A percentile compares a stretch with the other conserved stretches of the same genome.
Conservation (phyloP, 2,888 invertebrate species). For the Chalcosyrphus nemorum region DNA sequence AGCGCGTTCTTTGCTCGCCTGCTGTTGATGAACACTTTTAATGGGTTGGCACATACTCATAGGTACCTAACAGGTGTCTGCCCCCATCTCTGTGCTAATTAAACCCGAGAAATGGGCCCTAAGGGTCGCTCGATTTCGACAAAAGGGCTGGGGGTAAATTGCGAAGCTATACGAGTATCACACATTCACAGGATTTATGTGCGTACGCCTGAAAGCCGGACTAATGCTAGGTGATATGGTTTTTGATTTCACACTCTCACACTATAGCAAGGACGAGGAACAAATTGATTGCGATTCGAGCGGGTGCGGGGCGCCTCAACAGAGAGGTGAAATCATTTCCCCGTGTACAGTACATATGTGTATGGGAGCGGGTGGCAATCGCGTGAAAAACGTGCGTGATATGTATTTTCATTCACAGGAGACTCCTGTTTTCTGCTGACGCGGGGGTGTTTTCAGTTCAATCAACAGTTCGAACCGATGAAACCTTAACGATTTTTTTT, state of each 20-base stretch:
- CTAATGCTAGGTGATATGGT: slow-evolving; percentile 41
- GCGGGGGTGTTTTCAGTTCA: slow-evolving; percentile 60
- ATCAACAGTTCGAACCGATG: slow-evolving; percentile 68
- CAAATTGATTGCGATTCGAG: slow-evolving; percentile 30
- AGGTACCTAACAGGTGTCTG: slow-evolving; percentile 68
- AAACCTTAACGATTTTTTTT: slow-evolving; percentile 25
- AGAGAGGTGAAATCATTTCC: slow-evolving; percentile 34
- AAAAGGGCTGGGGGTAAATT: slow-evolving; percentile 3
- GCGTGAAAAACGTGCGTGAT: slow-evolving; percentile 72
- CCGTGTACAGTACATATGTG: too few species aligned
- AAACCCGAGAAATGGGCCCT: slow-evolving; percentile 66
- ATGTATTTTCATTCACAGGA: slow-evolving; percentile 21
- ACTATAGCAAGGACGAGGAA: not conserved
- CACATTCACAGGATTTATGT: too few species aligned
- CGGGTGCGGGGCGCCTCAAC: too few species aligned
- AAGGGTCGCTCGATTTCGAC: slow-evolving; percentile 31
- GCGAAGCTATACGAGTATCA: too few species aligned
- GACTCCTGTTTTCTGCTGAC: slow-evolving; percentile 39
- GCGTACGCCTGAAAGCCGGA: slow-evolving; percentile 41
- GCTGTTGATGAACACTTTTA: slow-evolving; percentile 54
- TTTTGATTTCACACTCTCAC: slow-evolving; percentile 63
- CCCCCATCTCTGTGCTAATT: slow-evolving; percentile 66
- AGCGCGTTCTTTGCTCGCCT: slow-evolving; percentile 45
- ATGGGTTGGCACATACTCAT: slow-evolving; percentile 59
- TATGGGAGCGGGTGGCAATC: slow-evolving; percentile 59